A percentile compares a stretch with the other conserved stretches of the same genome.
These are phyloP conservation scores for Eledona agricola DNA, from an alignment of 2,888 invertebrate genomes.

Conservation along the genomic window DNA sequence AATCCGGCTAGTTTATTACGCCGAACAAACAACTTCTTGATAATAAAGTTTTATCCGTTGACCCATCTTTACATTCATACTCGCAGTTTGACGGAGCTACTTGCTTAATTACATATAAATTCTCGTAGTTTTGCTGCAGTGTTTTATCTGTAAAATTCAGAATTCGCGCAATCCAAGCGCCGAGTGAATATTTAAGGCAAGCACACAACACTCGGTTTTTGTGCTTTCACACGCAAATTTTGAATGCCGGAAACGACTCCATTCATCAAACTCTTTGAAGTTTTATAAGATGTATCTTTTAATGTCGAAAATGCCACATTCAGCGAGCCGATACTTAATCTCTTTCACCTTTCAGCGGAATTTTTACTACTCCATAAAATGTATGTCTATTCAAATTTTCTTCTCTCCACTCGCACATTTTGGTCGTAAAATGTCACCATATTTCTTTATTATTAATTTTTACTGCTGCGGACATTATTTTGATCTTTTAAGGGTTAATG, in stretches of 20 bases:
- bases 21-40: slow-evolving; percentile 29
- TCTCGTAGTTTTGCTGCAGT: slow-evolving; percentile 39
- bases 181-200: too few relatives aligned
- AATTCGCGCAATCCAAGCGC: too few relatives aligned
- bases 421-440: slow-evolving; percentile 31
- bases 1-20: slow-evolving; percentile 29
- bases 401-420: slow-evolving; percentile 25
- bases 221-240: too few relatives aligned
- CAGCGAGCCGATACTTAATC: slow-evolving; percentile 43
- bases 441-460: slow-evolving; percentile 37
- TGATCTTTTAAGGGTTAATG: too few relatives aligned
- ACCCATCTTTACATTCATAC: slow-evolving; percentile 33
- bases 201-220: too few relatives aligned
- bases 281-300: slow-evolving; percentile 23
- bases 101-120: slow-evolving; percentile 39
- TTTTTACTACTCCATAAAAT: slow-evolving; percentile 44
- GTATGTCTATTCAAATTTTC: slow-evolving; percentile 46
- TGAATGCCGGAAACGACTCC: not conserved
- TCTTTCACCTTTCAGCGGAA: slow-evolving; percentile 43
- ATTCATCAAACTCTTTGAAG: slow-evolving; percentile 4
- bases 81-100: slow-evolving; percentile 29
- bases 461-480: too few relatives aligned
- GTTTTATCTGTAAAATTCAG: too few relatives aligned
- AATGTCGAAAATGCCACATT: slow-evolving; percentile 42
- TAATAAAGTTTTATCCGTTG: slow-evolving; percentile 33